Conservation (phyloP, 2,113 vertebrate genomes). For the Pseudolaguvia tuberculata region DNA sequence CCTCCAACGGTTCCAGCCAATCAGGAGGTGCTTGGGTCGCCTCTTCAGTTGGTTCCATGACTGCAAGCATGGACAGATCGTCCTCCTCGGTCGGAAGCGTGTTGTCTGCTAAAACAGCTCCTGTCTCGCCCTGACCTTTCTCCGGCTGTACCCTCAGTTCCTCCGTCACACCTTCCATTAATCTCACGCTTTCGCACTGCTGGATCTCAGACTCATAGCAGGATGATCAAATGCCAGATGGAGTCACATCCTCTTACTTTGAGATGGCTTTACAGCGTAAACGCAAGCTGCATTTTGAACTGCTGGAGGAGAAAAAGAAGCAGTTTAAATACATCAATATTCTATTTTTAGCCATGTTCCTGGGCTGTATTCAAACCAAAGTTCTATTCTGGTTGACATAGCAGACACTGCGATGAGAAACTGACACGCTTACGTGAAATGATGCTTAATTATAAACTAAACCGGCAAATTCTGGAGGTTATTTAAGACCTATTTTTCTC, state of each 20-base stretch:
- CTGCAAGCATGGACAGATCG: background rate
- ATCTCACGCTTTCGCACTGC: slow-evolving; percentile 5
- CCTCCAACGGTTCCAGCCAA: slow-evolving; percentile 52
- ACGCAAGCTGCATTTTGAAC: slow-evolving; percentile 12
- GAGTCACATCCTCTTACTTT: slow-evolving; percentile 30
- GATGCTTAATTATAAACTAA: slow-evolving; percentile 1
- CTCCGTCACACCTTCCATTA: slow-evolving; percentile 36
- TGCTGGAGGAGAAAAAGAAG: background rate
- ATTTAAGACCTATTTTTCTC: background rate
- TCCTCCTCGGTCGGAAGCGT: slow-evolving; percentile 1
- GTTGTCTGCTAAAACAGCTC: background rate
- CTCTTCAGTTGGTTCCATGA: background rate
- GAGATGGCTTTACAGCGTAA: background rate
- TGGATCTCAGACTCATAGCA: slow-evolving; percentile 26
- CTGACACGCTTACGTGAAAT: background rate
- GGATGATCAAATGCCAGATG: background rate
- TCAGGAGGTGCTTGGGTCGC: slow-evolving; percentile 28
- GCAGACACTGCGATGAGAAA: background rate
- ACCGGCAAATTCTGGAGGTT: background rate
- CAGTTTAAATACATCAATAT: background rate
- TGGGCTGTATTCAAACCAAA: background rate
- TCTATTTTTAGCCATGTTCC: slow-evolving; percentile 2
- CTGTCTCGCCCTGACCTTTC: slow-evolving; percentile 3
- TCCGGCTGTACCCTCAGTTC: slow-evolving; percentile 11
- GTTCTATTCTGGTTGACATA: background rate